Percentiles rank a stretch among this genome's conserved stretches.
Evolutionary conservation across 2,888 invertebrate genomes (phyloP).

Genomic region (Pyrochroa serraticornis): DNA sequence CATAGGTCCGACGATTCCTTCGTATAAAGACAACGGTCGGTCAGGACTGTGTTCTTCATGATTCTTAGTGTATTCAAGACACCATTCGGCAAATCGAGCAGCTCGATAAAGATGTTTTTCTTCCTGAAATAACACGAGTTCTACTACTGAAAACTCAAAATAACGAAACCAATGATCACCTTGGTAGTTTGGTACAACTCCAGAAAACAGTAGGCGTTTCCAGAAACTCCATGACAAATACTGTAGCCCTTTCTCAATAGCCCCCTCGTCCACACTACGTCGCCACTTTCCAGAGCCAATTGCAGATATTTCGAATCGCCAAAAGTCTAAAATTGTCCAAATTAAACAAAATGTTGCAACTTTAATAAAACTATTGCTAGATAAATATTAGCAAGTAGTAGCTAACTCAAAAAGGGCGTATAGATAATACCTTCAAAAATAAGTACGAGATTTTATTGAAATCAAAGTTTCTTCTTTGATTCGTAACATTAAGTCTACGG

Average conservation of each 20-base stretch:
- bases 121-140: constrained; percentile 60
- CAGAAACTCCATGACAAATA: constrained; percentile 86
- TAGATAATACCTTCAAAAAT: no score
- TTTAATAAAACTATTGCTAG: no score
- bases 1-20: constrained; percentile 80
- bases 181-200: constrained; percentile 78
- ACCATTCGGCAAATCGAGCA: constrained; percentile 81
- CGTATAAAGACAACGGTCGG: constrained; percentile 81
- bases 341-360: background rate
- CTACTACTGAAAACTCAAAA: background rate
- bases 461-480: background rate
- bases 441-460: no score
- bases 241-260: constrained; percentile 84
- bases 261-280: constrained; percentile 82
- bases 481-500: no score
- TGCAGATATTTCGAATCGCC: constrained; percentile 71
- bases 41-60: constrained; percentile 77
- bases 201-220: constrained; percentile 85
- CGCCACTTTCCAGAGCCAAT: constrained; percentile 72
- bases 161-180: constrained; percentile 54
- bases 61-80: constrained; percentile 70
- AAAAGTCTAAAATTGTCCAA: constrained; percentile 64
- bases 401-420: no score
- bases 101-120: constrained; percentile 76
- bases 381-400: no score